These are phyloP conservation scores for Deladenus siricidicola DNA, from an alignment of 2,888 invertebrate genomes.

Conservation along the genomic window DNA sequence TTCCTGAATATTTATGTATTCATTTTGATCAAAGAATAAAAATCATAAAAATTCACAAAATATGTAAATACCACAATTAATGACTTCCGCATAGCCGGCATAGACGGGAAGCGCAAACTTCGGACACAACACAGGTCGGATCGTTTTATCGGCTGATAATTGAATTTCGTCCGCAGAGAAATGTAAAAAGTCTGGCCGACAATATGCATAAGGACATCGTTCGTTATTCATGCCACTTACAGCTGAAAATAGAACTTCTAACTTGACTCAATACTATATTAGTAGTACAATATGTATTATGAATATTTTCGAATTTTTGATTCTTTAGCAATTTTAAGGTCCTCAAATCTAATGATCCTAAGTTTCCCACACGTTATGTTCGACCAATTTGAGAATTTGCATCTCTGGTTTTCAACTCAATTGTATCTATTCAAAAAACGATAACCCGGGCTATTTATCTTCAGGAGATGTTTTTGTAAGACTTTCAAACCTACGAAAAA, in stretches of 20 bases:
- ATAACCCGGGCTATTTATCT: no score
- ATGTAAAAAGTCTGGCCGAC: constrained; percentile 55
- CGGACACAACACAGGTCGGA: constrained; percentile 55
- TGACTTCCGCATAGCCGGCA: constrained; percentile 54
- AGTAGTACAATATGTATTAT: neutral
- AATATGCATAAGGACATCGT: constrained; percentile 39
- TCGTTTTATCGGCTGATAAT: constrained; percentile 52
- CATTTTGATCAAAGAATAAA: neutral
- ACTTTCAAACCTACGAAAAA: no score
- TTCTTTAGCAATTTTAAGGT: neutral
- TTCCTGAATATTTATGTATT: constrained; percentile 51
- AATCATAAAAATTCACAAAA: no score
- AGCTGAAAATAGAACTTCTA: neutral
- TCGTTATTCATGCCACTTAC: no score
- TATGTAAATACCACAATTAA: constrained; percentile 7
- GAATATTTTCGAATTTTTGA: neutral
- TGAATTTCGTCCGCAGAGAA: constrained; percentile 54
- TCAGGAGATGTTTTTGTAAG: no score
- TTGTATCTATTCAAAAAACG: no score
- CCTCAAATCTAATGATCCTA: neutral
- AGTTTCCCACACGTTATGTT: no score
- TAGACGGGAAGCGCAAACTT: constrained; percentile 54
- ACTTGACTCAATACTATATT: neutral
- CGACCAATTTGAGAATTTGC: no score
- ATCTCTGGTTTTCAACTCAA: no score